Percentiles rank a stretch among this genome's conserved stretches.
phyloP scores from a whole-genome alignment of 2,888 invertebrate genomes.

The Heliconius cydno region DNA sequence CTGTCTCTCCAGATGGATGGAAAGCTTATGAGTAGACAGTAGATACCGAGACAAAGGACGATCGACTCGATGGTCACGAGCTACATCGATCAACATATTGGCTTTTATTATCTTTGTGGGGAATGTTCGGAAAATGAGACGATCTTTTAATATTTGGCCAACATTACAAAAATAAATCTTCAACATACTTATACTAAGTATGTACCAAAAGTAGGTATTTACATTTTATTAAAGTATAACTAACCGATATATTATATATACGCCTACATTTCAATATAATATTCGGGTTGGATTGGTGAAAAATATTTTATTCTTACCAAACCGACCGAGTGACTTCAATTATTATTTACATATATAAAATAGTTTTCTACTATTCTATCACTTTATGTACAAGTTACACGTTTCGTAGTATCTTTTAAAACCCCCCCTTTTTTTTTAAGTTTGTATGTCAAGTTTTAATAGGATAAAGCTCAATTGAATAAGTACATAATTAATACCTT shows the following conservation, averaged over 20 bases:
- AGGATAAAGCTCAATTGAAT: not conserved
- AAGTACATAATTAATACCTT: not conserved
- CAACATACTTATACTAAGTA: not conserved
- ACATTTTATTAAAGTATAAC: not conserved
- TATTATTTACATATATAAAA: not conserved
- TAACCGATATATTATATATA: no score
- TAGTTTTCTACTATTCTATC: not conserved
- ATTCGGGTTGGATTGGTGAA: no score
- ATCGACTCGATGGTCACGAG: conserved; percentile 7
- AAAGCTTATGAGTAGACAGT: not conserved
- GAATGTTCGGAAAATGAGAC: conserved; percentile 8
- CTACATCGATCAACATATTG: not conserved
- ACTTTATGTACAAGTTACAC: not conserved
- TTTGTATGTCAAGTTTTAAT: not conserved
- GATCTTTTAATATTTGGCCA: not conserved
- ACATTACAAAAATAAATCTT: not conserved
- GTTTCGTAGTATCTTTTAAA: not conserved
- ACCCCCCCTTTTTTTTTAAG: not conserved
- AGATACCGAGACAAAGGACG: conserved; percentile 10
- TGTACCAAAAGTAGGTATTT: not conserved
- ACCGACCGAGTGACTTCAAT: not conserved
- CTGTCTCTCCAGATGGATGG: not conserved
- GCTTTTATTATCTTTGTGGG: conserved; percentile 9
- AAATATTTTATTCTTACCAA: no score
- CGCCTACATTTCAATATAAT: no score